Base-by-base conservation (phyloP, 1,140 invertebrate species). In the Harpegnathos saltator region DNA sequence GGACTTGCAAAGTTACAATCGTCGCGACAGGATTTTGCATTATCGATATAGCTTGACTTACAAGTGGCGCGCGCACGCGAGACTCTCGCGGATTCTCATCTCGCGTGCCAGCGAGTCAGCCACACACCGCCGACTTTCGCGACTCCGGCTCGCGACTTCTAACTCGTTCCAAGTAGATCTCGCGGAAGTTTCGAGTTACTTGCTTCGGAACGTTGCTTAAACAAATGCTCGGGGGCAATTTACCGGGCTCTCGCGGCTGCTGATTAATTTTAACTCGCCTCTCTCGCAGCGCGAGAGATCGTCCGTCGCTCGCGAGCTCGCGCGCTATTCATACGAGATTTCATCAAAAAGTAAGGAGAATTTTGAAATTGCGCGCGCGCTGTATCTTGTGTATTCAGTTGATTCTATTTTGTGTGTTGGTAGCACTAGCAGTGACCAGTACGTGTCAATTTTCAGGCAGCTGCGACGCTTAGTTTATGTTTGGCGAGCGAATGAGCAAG, bases 201-300 rank as follows among this genome's bases (percentile, higher is more conserved):
- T 44, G 56, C 44, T n/a, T n/a, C 44, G 44, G 38, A 52, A 50
- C 58, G 54, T 61, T 38, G 19, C 69, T 74, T 82, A 74, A 74
- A 62, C 69, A 82, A 82, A 82, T 63, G 78, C 59, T 56, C 59
- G 59, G 73, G 38, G 71, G 61, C 81, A 68, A 86, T 86, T 85
- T 68, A 65, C 68, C 75, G 68, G 75, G 38, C 63, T 74, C 84
- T 74, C 84, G 29, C 66, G 83, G 38, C 54, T 71, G 52, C 68
- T 69, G 83, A 74, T 86, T 86, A 85, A 86, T 73, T 85, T 74
- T 22, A 38, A 59, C 69, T 26, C 50, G 44, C 69, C n/a, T n/a
- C n/a, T n/a, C n/a, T n/a, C n/a, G 44, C 19, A 22, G 38, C 33
- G 58, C 29, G 78, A 33, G 78, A 74, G 62, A 82, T 59, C 78